Evolutionary conservation across 2,113 vertebrate species (phyloP).

Genomic region (Saguinus midas): DNA sequence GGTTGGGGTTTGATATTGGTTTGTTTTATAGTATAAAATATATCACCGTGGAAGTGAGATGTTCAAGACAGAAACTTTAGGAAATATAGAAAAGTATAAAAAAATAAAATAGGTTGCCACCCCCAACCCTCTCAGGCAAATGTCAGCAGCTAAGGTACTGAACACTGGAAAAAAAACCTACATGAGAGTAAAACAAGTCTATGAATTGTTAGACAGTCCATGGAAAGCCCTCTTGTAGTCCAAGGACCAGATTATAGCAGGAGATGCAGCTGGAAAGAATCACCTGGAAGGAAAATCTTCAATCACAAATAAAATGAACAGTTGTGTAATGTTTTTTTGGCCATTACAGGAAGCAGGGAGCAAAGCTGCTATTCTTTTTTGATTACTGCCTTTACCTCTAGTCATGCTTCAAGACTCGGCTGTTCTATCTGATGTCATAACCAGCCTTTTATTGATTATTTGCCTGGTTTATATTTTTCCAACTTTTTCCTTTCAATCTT

Average conservation of each 20-base stretch:
- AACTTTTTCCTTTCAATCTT: background rate
- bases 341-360: conserved; percentile 92
- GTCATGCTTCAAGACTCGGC: background rate
- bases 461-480: background rate
- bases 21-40: background rate
- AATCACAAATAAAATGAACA: conserved; percentile 91
- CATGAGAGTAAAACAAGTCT: conserved; percentile 95
- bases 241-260: conserved; percentile 95
- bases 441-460: background rate
- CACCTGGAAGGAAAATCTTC: conserved; percentile 93
- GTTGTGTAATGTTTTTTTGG: conserved; percentile 88
- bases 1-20: background rate
- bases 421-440: background rate
- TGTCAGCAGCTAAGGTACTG: conserved; percentile 75
- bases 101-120: background rate
- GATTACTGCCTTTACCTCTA: background rate
- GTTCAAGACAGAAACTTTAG: background rate
- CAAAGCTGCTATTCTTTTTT: conserved; percentile 84
- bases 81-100: background rate
- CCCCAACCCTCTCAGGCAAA: background rate
- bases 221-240: conserved; percentile 93
- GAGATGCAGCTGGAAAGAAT: conserved; percentile 91
- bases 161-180: conserved; percentile 90
- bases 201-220: conserved; percentile 86
- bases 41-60: background rate